These are phyloP conservation scores for Fringilla coelebs DNA, from an alignment of 2,797 vertebrate species.

Conservation along the genomic window DNA sequence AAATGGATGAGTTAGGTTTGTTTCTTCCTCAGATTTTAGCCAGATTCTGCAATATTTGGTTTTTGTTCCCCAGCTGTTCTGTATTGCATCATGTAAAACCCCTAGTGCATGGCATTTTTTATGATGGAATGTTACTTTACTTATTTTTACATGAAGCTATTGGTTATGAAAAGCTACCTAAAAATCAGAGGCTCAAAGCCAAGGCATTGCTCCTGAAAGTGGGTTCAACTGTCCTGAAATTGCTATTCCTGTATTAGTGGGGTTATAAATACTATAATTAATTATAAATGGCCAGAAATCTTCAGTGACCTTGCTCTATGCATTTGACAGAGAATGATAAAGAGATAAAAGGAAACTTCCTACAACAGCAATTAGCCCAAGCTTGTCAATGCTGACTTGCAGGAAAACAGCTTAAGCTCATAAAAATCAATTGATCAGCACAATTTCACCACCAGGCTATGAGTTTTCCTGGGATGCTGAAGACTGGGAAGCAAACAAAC, in stretches of 20 bases:
- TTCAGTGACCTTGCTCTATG: not conserved
- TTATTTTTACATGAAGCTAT: not conserved
- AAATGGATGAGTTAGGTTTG: not conserved
- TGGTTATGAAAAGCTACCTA: not conserved
- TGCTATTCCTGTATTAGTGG: not conserved
- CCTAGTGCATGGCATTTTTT: not conserved
- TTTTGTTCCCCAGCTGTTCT: conserved; percentile 1
- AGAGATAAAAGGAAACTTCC: not conserved
- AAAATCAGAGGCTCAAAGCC: not conserved
- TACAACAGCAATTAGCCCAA: not conserved
- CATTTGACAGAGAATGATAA: not conserved
- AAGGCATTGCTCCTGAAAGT: not conserved
- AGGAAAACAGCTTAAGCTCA: not conserved
- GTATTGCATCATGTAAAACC: not conserved
- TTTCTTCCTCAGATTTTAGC: conserved; percentile 15
- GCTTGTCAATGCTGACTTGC: not conserved
- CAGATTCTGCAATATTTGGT: not conserved
- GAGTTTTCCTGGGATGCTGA: not conserved
- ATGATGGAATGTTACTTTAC: not conserved
- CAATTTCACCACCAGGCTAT: not conserved
- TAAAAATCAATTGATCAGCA: not conserved
- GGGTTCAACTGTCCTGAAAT: not conserved
- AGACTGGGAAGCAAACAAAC: not conserved
- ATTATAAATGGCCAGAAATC: not conserved
- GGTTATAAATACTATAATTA: not conserved